Evolutionary conservation across 1,140 invertebrate genomes (phyloP), one percentile per base, ranked within the genome.

Genomic region (Plectrocnemia conspersa): DNA sequence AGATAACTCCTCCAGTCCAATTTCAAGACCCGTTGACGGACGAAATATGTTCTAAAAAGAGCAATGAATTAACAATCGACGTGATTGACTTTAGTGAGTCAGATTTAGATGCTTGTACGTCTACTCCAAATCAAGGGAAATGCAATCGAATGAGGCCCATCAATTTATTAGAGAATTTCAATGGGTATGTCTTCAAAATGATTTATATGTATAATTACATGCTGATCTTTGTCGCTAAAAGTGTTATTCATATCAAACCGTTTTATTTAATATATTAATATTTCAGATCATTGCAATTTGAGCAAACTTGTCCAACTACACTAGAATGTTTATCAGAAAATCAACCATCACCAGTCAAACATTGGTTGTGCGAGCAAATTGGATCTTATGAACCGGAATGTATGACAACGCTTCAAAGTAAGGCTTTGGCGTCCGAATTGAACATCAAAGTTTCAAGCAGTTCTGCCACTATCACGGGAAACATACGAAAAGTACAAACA

Each of bases 361-460:
- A 73, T 49, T 91, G 88, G 88, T 65, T 89, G 13, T 72, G 77
- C 44, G 85, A 89, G 62, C 69, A 86, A 11, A 69, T 80, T 24
- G 71, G 76, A 23, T 75, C 79, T 4, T 82, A 80, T 47, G 87
- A 90, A 63, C 79, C 82, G 16, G 89, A 91, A 71, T 89, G 87
- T 67, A 86, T 87, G 78, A 84, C 81, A 24, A 86, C 85, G 1
- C 70, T 91, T 5, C 88, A 91, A 69, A 84, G 82, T 53, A 91
- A 91, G 69, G 83, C 84, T 1, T 71, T 90, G 27, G 77, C 79
- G 0, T 71, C 73, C 0, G 80, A 82, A 58, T 70, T 79, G 60
- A 72, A 74, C 18, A 70, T 73, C 0, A 47, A 70, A 63, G 69
- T 76, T 0, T 68, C 71, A 3, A 68, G 67, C n/a, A 73, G 72